Evolutionary conservation across 2,797 vertebrate species (phyloP), one percentile per base, ranked within the genome.

Genomic region (Lepus oiostolus): DNA sequence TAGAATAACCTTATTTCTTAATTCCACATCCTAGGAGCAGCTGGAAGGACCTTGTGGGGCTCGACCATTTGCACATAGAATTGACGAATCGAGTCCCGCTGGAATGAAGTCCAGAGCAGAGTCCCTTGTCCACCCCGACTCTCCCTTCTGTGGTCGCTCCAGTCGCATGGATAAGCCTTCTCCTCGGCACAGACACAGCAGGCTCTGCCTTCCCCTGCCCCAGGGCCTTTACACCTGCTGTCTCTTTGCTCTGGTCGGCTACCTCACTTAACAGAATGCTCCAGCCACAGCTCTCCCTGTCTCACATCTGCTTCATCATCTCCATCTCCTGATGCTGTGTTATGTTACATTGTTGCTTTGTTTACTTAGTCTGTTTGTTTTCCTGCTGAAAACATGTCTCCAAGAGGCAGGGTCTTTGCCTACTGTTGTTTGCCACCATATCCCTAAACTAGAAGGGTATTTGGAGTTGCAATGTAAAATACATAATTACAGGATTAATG

Each of bases 401-500:
- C 30, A 1, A 4, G 63, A 87, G 35, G 16, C 70, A 90, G 14
- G 65, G 21, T 7, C 16, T 21, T 68, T 38, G 30, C 13, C 30
- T 4, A 19, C 28, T 42, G 42, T 13, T 58, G 16, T 42, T 88
- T 79, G 72, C 4, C 24, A 11, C 30, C 10, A 11, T 35, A 35
- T 14, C 75, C 5, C 68, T 67, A 52, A 22, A 63, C 47, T 1
- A 4, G 13, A 54, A 38, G 7, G 3, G 26, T 28, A 0, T 88
- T 42, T 91, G 38, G 50, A 93, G 62, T 47, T 85, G 35, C 21
- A 13, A 65, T 24, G 32, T 84, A 68, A 93, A 67, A 74, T 85
- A 68, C 11, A 32, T 32, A 60, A 19, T 12, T 28, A 3, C 35
- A 76, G 7, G 54, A 77, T 58, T 72, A 87, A 90, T 63, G 21